Percentiles rank a stretch among this genome's conserved stretches.
phyloP scores from a whole-genome alignment of 1,140 invertebrate species.

The Sogatella furcifera region DNA sequence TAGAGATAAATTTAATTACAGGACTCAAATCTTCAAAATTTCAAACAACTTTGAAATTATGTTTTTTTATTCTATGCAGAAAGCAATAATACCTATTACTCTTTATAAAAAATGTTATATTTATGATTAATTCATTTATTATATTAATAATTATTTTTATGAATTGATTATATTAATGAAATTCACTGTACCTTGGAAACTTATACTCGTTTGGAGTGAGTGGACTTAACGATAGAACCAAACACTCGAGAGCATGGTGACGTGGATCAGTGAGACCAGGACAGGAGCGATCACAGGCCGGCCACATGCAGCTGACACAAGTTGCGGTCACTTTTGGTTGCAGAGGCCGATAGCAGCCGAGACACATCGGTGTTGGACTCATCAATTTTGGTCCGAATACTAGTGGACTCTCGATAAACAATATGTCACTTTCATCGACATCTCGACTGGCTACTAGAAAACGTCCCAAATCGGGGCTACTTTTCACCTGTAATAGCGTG shows the following conservation, averaged over 20 bases:
- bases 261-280: slow-evolving; percentile 44
- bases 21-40: too few species aligned
- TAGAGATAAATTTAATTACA: too few species aligned
- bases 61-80: too few species aligned
- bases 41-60: too few species aligned
- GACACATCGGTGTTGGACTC: slow-evolving; percentile 36
- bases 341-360: slow-evolving; percentile 46
- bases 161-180: too few species aligned
- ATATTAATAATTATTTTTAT: too few species aligned
- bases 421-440: slow-evolving; percentile 50
- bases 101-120: too few species aligned
- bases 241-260: slow-evolving; percentile 57
- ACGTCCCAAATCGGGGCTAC: slow-evolving; percentile 38
- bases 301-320: slow-evolving; percentile 55
- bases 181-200: too few species aligned
- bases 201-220: too few species aligned
- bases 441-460: slow-evolving; percentile 47
- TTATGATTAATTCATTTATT: too few species aligned
- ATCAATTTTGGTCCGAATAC: slow-evolving; percentile 44
- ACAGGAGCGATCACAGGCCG: slow-evolving; percentile 51
- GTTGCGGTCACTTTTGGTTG: slow-evolving; percentile 19
- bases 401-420: slow-evolving; percentile 49
- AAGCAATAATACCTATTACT: too few species aligned
- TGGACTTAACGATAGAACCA: slow-evolving; percentile 39
- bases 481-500: slow-evolving; percentile 39